Conservation (phyloP, 2,888 invertebrate species). For the Hedya salicella region DNA sequence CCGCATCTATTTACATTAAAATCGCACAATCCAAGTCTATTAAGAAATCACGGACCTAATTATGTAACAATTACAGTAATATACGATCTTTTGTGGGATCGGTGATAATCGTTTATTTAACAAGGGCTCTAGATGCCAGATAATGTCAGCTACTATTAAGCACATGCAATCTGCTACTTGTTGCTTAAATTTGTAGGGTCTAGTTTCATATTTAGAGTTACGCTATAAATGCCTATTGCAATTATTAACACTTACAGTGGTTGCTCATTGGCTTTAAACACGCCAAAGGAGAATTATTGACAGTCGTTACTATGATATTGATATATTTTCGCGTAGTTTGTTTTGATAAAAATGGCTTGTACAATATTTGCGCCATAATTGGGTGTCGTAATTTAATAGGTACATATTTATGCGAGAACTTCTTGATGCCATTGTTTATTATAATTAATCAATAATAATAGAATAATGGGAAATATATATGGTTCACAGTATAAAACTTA, state of each 20-base stretch:
- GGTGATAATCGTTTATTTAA: constrained; percentile 33
- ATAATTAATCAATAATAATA: no score
- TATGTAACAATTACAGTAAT: constrained; percentile 43
- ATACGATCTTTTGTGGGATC: constrained; percentile 39
- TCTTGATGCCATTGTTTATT: no score
- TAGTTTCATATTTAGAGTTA: constrained; percentile 8
- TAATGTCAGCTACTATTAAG: constrained; percentile 33
- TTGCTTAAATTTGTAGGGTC: constrained; percentile 25
- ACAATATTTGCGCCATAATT: no score
- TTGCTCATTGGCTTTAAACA: not conserved
- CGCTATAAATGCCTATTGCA: not conserved
- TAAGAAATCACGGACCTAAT: constrained; percentile 29
- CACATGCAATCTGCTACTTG: constrained; percentile 31
- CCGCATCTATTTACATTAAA: constrained; percentile 20
- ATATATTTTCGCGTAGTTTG: no score
- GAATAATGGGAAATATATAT: no score
- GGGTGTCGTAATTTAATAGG: no score
- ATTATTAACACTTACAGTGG: constrained; percentile 15
- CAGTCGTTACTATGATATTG: no score
- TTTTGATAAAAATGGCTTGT: no score
- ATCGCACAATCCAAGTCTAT: not conserved
- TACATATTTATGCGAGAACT: no score
- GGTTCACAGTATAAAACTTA: no score
- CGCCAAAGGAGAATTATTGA: not conserved
- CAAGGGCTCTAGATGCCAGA: constrained; percentile 34